Conservation (phyloP, 2,888 invertebrate genomes). For the Leptinotarsa haldemani region DNA sequence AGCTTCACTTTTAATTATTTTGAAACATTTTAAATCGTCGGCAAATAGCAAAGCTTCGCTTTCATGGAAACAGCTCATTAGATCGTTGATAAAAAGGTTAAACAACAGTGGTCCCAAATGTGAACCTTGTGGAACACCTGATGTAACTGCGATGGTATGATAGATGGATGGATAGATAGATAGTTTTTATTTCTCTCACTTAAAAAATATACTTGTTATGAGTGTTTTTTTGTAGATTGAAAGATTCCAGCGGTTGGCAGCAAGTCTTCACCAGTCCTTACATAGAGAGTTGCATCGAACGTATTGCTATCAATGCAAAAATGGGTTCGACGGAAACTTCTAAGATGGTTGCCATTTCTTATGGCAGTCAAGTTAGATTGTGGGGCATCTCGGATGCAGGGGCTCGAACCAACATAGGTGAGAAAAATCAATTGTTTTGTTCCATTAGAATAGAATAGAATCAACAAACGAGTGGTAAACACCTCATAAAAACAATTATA, state of each 20-base stretch:
- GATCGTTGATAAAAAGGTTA: too few relatives aligned
- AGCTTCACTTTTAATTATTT: too few relatives aligned
- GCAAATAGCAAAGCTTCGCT: too few relatives aligned
- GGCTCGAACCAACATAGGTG: slow-evolving; percentile 78
- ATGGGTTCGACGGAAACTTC: slow-evolving; percentile 71
- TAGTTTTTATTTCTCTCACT: background rate
- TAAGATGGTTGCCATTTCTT: slow-evolving; percentile 88
- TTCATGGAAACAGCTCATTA: too few relatives aligned
- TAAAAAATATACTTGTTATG: background rate
- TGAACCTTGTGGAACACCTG: too few relatives aligned
- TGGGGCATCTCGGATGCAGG: slow-evolving; percentile 87
- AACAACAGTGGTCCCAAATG: too few relatives aligned
- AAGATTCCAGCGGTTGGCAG: slow-evolving; percentile 97
- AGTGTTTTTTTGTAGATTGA: slow-evolving; percentile 71
- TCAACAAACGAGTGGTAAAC: too few relatives aligned
- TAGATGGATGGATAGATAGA: too few relatives aligned
- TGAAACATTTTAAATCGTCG: too few relatives aligned
- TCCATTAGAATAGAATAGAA: too few relatives aligned
- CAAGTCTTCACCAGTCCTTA: slow-evolving; percentile 93
- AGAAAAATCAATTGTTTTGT: background rate
- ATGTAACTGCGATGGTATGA: too few relatives aligned
- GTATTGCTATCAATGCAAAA: slow-evolving; percentile 88
- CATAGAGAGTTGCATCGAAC: slow-evolving; percentile 88
- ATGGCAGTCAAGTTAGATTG: slow-evolving; percentile 79
- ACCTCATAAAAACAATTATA: background rate